A percentile compares a stretch with the other conserved stretches of the same genome.
These are phyloP conservation scores for Cheiracanthium punctorium DNA, from an alignment of 2,888 invertebrate genomes.

Conservation along the genomic window DNA sequence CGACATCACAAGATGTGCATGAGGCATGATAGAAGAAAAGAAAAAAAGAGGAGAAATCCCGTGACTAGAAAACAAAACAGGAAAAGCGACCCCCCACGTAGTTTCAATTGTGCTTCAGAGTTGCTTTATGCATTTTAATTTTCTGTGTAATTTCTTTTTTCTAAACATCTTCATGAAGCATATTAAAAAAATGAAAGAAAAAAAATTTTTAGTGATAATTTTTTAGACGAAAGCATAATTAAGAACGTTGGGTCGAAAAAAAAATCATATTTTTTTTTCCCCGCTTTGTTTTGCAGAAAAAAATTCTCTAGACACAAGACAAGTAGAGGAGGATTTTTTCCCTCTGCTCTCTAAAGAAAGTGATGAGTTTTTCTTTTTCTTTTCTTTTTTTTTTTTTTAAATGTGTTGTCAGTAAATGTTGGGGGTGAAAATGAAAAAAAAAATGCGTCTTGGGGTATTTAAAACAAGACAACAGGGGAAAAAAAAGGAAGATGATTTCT, in stretches of 20 bases:
- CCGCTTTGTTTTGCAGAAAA: neutral
- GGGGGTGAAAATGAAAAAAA: neutral
- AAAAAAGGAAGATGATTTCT: neutral
- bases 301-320: neutral
- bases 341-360: no score
- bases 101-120: neutral
- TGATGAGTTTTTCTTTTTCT: no score
- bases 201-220: slow-evolving; percentile 1
- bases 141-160: no score
- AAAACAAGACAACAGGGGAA: neutral
- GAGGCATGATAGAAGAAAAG: neutral
- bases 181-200: no score
- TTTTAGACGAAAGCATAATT: slow-evolving; percentile 2
- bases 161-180: no score
- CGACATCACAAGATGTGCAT: no score
- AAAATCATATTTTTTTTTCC: neutral
- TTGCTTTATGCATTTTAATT: neutral
- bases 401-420: neutral
- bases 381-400: no score
- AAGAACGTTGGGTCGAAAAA: neutral
- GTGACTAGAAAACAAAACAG: neutral
- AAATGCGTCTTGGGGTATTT: neutral
- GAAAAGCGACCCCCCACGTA: neutral
- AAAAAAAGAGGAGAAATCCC: neutral
- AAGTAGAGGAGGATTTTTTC: neutral